phyloP scores from a whole-genome alignment of 2,797 vertebrate genomes.

The Syngnathus rostellatus region DNA sequence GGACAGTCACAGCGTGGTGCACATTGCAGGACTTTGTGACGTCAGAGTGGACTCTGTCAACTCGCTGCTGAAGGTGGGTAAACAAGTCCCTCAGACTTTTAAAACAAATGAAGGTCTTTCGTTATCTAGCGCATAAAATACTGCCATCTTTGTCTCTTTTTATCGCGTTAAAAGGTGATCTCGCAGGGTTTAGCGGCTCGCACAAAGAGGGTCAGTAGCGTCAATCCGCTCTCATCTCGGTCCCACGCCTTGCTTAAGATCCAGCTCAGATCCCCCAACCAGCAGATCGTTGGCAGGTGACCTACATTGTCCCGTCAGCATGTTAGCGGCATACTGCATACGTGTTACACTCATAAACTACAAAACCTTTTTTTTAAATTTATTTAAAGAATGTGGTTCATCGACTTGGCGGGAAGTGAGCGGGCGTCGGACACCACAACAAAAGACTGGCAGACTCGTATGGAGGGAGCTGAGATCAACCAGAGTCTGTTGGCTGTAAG shows the following conservation, averaged over 20 bases:
- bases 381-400: conserved; percentile 81
- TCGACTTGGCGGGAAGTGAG: conserved; percentile 91
- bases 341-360: background rate
- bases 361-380: background rate
- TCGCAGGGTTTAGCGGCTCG: conserved; percentile 77
- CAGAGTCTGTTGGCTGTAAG: conserved; percentile 89
- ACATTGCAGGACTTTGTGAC: conserved; percentile 78
- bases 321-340: background rate
- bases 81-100: background rate
- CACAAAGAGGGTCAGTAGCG: conserved; percentile 79
- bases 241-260: conserved; percentile 91
- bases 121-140: background rate
- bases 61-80: conserved; percentile 77
- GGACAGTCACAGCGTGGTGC: conserved; percentile 78
- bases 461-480: conserved; percentile 91
- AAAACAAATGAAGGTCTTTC: background rate
- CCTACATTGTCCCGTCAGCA: background rate
- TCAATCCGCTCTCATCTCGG: conserved; percentile 83
- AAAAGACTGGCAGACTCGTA: conserved; percentile 78
- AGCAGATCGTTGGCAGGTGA: conserved; percentile 76
- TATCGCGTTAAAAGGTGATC: conserved; percentile 67
- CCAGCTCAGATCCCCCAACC: conserved; percentile 73
- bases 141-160: background rate
- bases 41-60: conserved; percentile 75
- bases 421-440: conserved; percentile 83